Base-by-base conservation (phyloP, 2,888 invertebrate species). In the Ypsolopha sequella region DNA sequence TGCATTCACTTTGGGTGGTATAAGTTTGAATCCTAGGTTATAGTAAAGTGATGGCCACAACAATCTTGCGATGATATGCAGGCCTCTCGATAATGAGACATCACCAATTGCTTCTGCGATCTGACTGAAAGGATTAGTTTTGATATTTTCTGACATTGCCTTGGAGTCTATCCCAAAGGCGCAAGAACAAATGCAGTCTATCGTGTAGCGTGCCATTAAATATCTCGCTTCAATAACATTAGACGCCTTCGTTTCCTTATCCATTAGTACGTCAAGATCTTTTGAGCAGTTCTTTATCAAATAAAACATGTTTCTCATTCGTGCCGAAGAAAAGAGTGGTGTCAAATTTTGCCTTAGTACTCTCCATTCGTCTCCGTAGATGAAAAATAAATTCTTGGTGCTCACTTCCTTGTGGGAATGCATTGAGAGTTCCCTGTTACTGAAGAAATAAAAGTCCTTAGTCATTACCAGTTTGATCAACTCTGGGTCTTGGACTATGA, bases 401-500 rank as follows among this genome's bases (percentile, higher is more conserved):
- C 33, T 7, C 9, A n/a, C 11, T 52, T 58, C 58, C 24, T 43
- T 39, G 39, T 56, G 52, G 3, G 41, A 36, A 33, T 62, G 55
- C 0, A 53, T 56, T 1, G 56, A 54, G 6, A 57, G 44, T 43
- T 60, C 61, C 44, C 61, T 55, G 33, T 56, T 57, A 51, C 55
- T 56, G 52, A 61, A 64, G 51, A 59, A 58, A 46, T 60, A 58
- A 43, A 59, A 64, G 46, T 64, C 62, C 38, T 62, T 61, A 0
- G 58, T 55, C 8, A 54, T 54, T 34, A 62, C 53, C 0, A 56
- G 47, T 46, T 58, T 63, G 11, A 60, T 48, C 2, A 60, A 9
- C 14, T 60, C 57, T 2, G 61, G 59, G 45, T 61, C 62, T 46
- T 57, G 51, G 7, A 61, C 57, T n/a, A 63, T 47, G 3, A 62